Conservation (phyloP, 2,113 vertebrate genomes). For the Aegithalos caudatus region DNA sequence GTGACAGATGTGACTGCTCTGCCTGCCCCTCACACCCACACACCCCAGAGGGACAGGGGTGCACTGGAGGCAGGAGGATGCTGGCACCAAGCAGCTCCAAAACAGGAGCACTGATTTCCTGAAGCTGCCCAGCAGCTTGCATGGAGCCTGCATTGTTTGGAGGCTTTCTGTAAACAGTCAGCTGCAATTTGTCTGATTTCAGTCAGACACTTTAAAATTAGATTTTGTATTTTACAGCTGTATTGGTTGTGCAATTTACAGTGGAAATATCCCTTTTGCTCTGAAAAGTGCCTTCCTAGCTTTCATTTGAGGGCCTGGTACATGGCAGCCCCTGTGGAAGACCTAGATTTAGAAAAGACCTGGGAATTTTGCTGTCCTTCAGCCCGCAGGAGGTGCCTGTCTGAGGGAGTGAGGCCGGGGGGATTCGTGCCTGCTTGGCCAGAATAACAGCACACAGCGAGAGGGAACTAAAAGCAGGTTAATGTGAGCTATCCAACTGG, state of each 20-base stretch:
- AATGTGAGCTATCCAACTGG: neutral
- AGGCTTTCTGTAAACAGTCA: neutral
- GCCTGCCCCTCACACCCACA: neutral
- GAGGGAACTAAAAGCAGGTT: neutral
- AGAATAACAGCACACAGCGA: neutral
- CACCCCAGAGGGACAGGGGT: rapidly evolving
- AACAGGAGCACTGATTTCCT: neutral
- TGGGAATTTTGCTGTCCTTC: neutral
- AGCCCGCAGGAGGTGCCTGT: neutral
- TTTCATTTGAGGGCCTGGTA: neutral
- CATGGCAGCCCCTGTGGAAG: neutral
- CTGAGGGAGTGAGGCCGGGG: neutral
- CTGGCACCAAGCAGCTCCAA: neutral
- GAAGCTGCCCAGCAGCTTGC: neutral
- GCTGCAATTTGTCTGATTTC: neutral
- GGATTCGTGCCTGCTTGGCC: neutral
- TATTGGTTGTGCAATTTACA: neutral
- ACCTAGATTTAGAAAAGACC: neutral
- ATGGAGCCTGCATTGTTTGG: neutral
- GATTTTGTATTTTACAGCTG: neutral
- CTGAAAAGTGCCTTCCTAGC: neutral
- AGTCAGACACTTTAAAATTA: neutral
- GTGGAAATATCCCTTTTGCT: neutral
- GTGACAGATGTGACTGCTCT: neutral
- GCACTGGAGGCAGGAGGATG: neutral